Base-by-base conservation (phyloP, 2,888 invertebrate genomes). In the Ophraella communa region DNA sequence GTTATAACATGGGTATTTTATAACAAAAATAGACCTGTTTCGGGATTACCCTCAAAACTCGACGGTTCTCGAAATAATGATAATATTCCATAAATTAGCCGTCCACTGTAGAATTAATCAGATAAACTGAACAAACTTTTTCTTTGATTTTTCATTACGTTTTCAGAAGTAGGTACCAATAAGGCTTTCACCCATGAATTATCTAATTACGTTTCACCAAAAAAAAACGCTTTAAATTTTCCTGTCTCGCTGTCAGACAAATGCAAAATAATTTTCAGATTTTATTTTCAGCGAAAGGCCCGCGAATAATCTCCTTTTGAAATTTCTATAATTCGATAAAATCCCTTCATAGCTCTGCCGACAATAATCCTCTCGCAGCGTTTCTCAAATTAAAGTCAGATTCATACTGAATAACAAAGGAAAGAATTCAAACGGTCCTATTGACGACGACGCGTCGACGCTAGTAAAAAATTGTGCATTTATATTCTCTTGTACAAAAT, bases 351-450 rank as follows among this genome's bases (percentile, higher is more conserved):
- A 52, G 59, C 59, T 24, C 59, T 60, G 59, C 44, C 59, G 59
- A 42, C 52, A 60, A 60, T 60, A 60, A 60, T 60, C 52, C 59
- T 60, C 51, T 60, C 52, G 49, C 52, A 44, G 59, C 59, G 44
- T 60, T 60, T 60, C 59, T 60, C 59, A 60, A 60, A 60, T 60
- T 60, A 60, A 60, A 60, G 59, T 52, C 59, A 60, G 59, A 60
- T 52, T 60, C 59, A 30, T 42, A 52, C 44, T 60, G 59, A 60
- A 60, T 60, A 60, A 60, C 59, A 60, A 60, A 60, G 59, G 59
- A 52, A 52, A 44, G 59, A 60, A 60, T 52, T 60, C 59, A 60
- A 60, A 60, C 59, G 44, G 52, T 10, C 30, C 59, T 44, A 60
- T 60, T 47, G 59, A 52, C 42, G 44, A 30, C 52, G 52, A 49